A percentile compares a stretch with the other conserved stretches of the same genome.
Conservation (phyloP, 1,140 invertebrate genomes). For the Tetramorium parvispinum region DNA sequence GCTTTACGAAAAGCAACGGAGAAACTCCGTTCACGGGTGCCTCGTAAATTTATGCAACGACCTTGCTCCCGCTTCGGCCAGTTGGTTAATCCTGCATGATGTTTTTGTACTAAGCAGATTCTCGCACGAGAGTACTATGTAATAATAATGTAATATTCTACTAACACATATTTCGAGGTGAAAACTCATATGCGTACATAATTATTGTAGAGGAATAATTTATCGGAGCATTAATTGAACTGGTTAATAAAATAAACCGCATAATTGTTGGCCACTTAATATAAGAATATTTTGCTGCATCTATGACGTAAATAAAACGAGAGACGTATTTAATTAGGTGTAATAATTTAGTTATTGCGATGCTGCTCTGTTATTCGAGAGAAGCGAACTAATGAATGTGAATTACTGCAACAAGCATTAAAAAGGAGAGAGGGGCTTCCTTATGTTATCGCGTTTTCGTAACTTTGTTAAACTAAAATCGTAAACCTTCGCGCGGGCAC, state of each 20-base stretch:
- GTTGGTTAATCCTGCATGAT: slow-evolving; percentile 42
- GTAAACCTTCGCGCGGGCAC: slow-evolving; percentile 14
- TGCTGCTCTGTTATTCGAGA: background rate
- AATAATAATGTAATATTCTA: slow-evolving; percentile 42
- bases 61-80: slow-evolving; percentile 51
- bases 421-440: background rate
- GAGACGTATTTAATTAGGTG: background rate
- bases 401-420: background rate
- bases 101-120: slow-evolving; percentile 55
- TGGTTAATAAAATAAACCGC: background rate
- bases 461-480: slow-evolving; percentile 33
- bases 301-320: background rate
- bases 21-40: slow-evolving; percentile 48
- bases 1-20: slow-evolving; percentile 51
- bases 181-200: background rate
- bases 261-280: background rate
- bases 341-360: background rate
- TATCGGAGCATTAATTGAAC: background rate
- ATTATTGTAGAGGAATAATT: slow-evolving; percentile 7
- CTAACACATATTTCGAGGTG: slow-evolving; percentile 14
- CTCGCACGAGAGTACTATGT: slow-evolving; percentile 33
- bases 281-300: background rate
- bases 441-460: slow-evolving; percentile 1
- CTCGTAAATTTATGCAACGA: slow-evolving; percentile 59
- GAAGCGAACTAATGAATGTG: background rate